Evolutionary conservation across 2,797 vertebrate species (phyloP), one percentile per base, ranked within the genome.

Genomic region (Mallotus villosus): DNA sequence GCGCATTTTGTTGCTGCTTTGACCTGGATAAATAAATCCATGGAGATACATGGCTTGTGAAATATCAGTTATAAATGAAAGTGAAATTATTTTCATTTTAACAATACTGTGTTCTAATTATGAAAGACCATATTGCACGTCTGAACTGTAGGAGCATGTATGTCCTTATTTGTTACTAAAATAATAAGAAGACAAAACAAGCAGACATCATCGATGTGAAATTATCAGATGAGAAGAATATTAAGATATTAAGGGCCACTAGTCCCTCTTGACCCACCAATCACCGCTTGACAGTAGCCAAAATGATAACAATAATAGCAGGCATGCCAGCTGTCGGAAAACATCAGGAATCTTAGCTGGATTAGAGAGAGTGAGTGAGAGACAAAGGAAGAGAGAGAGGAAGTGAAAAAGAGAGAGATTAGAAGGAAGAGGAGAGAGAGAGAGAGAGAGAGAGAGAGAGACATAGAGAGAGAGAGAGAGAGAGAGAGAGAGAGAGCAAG

Each of bases 181-280:
- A 74, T 68, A 70, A 34, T 65, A 71, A 22, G 60, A 72, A 73
- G 65, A 74, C n/a, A 41, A 59, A 67, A 67, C 37, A 72, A 68
- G 71, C 70, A 53, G 87, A 80, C 77, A 78, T 86, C 81, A 87
- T 81, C 82, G 77, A 85, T 76, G 57, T 67, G 62, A 34, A 85
- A 84, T 93, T 92, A 93, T 92, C 92, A 91, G 85, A 74, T 41
- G 1, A 86, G 90, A 90, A 88, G 90, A 88, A 90, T 87, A 75
- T 88, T 88, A 90, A 84, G 82, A 91, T 89, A 92, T 92, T 86
- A 76, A 17, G 86, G 86, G 87, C 91, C 91, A 92, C 89, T 92
- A 92, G 92, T 76, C 88, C 87, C 72, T 82, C 86, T 85, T 89
- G 67, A 77, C 75, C 67, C 69, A 71, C 49, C 63, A 72, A 37